phyloP scores from a whole-genome alignment of 2,888 invertebrate species.

The Drosophila infuscata region DNA sequence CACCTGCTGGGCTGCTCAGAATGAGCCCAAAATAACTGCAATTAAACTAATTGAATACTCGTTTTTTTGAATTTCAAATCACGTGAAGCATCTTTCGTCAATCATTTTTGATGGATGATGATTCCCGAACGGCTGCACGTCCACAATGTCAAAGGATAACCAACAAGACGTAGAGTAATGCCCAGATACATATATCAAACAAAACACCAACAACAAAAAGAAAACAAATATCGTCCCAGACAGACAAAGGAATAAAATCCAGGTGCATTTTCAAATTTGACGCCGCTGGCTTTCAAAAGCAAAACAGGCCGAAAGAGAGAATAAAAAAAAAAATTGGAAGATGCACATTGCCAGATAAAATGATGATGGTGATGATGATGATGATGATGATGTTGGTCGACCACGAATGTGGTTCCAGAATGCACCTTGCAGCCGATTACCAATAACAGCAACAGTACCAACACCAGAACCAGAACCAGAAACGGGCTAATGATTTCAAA shows the following conservation, averaged over 20 bases:
- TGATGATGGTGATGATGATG: conserved; percentile 52
- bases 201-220: conserved; percentile 16
- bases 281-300: conserved; percentile 74
- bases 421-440: conserved; percentile 81
- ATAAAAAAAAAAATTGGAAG: conserved; percentile 58
- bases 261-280: conserved; percentile 82
- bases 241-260: conserved; percentile 69
- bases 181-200: conserved; percentile 47
- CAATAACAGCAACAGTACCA: conserved; percentile 16
- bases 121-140: conserved; percentile 61
- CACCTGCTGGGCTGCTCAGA: conserved; percentile 62
- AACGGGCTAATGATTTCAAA: conserved; percentile 81
- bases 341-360: conserved; percentile 78
- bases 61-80: conserved; percentile 77
- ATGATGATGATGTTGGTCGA: conserved; percentile 67
- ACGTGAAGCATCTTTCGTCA: conserved; percentile 76
- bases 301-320: conserved; percentile 66
- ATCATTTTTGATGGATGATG: conserved; percentile 82
- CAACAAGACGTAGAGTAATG: conserved; percentile 66
- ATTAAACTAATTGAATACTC: conserved; percentile 77
- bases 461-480: conserved; percentile 3
- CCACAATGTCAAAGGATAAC: conserved; percentile 75
- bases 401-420: conserved; percentile 76
- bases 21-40: conserved; percentile 50
- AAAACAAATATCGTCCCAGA: conserved; percentile 68